These are phyloP conservation scores for Botia kubotai DNA, from an alignment of 2,797 vertebrate genomes.

Conservation along the genomic window DNA sequence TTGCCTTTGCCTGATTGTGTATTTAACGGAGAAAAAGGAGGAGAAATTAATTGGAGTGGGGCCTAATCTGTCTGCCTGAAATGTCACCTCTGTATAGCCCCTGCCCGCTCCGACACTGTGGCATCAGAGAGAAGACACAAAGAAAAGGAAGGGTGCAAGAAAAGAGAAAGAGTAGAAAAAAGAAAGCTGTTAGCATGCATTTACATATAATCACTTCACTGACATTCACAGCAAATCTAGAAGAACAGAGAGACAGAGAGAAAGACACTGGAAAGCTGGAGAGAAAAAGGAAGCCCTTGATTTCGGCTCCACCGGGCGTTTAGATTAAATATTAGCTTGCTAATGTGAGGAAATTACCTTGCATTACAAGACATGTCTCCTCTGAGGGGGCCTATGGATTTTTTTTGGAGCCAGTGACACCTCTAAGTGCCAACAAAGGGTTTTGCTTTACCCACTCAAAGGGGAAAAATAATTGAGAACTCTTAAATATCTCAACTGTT, in stretches of 20 bases:
- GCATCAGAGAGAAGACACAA: slow-evolving; percentile 21
- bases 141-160: slow-evolving; percentile 18
- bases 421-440: background rate
- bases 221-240: slow-evolving; percentile 23
- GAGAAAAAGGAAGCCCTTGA: slow-evolving; percentile 33
- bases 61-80: slow-evolving; percentile 82
- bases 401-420: background rate
- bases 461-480: background rate
- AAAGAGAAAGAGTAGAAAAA: slow-evolving; percentile 25
- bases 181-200: slow-evolving; percentile 31
- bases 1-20: slow-evolving; percentile 84
- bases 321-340: slow-evolving; percentile 44
- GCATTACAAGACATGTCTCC: background rate
- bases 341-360: slow-evolving; percentile 46
- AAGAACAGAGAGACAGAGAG: slow-evolving; percentile 20
- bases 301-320: slow-evolving; percentile 19
- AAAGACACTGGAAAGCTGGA: background rate
- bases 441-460: background rate
- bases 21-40: slow-evolving; percentile 78
- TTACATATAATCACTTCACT: slow-evolving; percentile 45
- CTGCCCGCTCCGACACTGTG: slow-evolving; percentile 65
- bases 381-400: background rate
- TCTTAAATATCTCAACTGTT: background rate
- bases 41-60: slow-evolving; percentile 82
- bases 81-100: slow-evolving; percentile 79